Evolutionary conservation across 2,888 invertebrate genomes (phyloP), one percentile per base, ranked within the genome.

Genomic region (Nemapogon koenigi): DNA sequence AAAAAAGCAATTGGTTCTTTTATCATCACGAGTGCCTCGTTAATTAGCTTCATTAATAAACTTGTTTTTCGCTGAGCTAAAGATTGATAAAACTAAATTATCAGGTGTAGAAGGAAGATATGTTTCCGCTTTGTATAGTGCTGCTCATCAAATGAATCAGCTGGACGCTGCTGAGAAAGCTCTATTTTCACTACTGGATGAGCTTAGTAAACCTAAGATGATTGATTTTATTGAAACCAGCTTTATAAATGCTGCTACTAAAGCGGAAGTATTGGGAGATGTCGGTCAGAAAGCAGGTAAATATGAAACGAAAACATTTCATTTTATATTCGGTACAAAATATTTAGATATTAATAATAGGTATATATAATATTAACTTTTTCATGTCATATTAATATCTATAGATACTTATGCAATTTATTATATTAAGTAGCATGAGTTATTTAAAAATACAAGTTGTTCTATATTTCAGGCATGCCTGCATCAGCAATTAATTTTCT

Each of bases 31-130:
- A n/a, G n/a, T n/a, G n/a, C n/a, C n/a, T n/a, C n/a, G n/a, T n/a
- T n/a, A n/a, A n/a, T n/a, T n/a, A n/a, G n/a, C n/a, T n/a, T n/a
- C n/a, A n/a, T n/a, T n/a, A n/a, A n/a, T n/a, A n/a, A n/a, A n/a
- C n/a, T n/a, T n/a, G n/a, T n/a, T n/a, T n/a, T n/a, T n/a, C n/a
- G n/a, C n/a, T n/a, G n/a, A n/a, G n/a, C n/a, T n/a, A n/a, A n/a
- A n/a, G n/a, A n/a, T n/a, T n/a, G n/a, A n/a, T n/a, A n/a, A n/a
- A n/a, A n/a, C n/a, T 22, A 6, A 6, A 28, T 28, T n/a, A 13
- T 14, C 35, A 70, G 72, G 72, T 28, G 47, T 67, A 15, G 68
- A 68, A 51, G 73, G 73, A 0, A 58, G 67, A 2, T 75, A 72
- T 32, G 71, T 71, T 3, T 43, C 62, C 2, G 71, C 73, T 2